Base-by-base conservation (phyloP, 2,888 invertebrate genomes). In the Temnothorax ravouxi region DNA sequence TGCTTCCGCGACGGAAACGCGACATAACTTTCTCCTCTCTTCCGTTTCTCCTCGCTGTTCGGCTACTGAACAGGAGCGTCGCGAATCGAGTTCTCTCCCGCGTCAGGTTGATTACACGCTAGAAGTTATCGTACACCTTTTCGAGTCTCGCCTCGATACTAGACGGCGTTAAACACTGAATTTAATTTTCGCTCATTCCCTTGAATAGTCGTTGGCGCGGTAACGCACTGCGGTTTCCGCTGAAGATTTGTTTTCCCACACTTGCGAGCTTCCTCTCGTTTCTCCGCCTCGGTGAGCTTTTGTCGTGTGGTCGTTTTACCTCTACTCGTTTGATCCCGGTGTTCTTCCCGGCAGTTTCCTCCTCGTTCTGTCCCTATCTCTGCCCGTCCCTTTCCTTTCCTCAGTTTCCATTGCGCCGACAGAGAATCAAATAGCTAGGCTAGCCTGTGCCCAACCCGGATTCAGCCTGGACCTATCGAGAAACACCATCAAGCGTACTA, bases 111-210 rank as follows among this genome's bases (percentile, higher is more conserved):
- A 80, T 80, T 80, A 80, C 41, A 52, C n/a, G n/a, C 25, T 69
- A 25, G 34, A 79, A 79, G 44, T 79, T 71, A 41, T n/a, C 52
- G 15, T 44, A 11, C 29, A 29, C 44, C 18, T 56, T 71, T 47
- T n/a, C 44, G 8, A n/a, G 21, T 59, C 47, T 44, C 34, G 34
- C 41, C 54, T 21, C 38, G 44, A 64, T 66, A 50, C 29, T 21
- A 67, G 13, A 47, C 41, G 50, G 21, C 50, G 41, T 41, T 81
- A 81, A 74, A 81, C n/a, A 54, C 9, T 69, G 66, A 61, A 88
- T 87, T 85, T 84, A 86, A 88, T 88, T 88, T 88, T 88, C 88
- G 64, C 67, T 75, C 59, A 21, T 54, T 54, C 25, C 29, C 79
- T 67, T 76, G 82, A 84, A 87, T 84, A 82, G 80, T 71, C 81